Evolutionary conservation across 2,113 vertebrate genomes (phyloP).

Genomic region (Oryzias curvinotus): DNA sequence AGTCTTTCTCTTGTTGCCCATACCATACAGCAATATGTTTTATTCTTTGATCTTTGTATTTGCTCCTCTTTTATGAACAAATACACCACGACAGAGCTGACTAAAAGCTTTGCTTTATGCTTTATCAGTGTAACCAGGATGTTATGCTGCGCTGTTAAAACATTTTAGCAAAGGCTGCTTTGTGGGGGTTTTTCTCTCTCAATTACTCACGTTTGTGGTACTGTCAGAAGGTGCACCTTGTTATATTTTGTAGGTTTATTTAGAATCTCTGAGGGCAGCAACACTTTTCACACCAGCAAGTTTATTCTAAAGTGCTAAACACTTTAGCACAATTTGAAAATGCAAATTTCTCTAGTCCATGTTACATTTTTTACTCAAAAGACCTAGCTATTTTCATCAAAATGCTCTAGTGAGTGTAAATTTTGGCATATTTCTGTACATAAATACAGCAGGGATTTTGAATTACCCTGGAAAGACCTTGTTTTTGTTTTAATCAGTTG

Average conservation of each 20-base stretch:
- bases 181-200: background rate
- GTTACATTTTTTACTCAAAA: no score
- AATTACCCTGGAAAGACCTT: background rate
- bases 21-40: slow-evolving; percentile 17
- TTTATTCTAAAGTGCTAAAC: background rate
- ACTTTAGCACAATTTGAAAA: background rate
- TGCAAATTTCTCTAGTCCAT: background rate
- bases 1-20: slow-evolving; percentile 27
- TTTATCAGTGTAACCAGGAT: slow-evolving; percentile 30
- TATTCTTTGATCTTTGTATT: slow-evolving; percentile 18
- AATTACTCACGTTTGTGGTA: slow-evolving; percentile 13
- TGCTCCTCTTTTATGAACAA: slow-evolving; percentile 38
- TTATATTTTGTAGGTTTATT: background rate
- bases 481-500: background rate
- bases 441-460: background rate
- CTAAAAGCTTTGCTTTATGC: slow-evolving; percentile 20
- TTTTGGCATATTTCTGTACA: no score
- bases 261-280: background rate
- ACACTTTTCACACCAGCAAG: background rate
- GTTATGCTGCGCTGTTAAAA: slow-evolving; percentile 21
- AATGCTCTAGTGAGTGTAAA: no score
- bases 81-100: slow-evolving; percentile 32
- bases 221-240: slow-evolving; percentile 2
- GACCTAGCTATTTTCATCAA: no score
- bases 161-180: slow-evolving; percentile 9